Conservation (phyloP, 2,888 invertebrate genomes). For the Mythimna ferrago region DNA sequence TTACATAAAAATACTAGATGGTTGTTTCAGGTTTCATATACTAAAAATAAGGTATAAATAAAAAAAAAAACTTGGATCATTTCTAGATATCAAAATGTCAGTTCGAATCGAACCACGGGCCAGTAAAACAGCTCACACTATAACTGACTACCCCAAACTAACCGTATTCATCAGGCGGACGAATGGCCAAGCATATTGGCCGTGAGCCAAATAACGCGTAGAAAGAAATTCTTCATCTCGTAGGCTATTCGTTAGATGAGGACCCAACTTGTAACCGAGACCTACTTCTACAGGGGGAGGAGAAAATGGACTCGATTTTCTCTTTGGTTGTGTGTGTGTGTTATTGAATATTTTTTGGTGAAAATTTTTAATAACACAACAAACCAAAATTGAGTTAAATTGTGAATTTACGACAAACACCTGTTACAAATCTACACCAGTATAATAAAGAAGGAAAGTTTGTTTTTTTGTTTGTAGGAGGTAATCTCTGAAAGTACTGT, state of each 20-base stretch:
- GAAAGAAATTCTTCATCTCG: slow-evolving; percentile 46
- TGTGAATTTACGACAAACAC: too few relatives aligned
- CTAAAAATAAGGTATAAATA: too few relatives aligned
- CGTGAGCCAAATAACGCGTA: slow-evolving; percentile 42
- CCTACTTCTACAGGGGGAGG: slow-evolving; percentile 50
- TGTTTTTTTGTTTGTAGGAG: too few relatives aligned
- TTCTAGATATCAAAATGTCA: neutral
- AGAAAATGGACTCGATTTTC: slow-evolving; percentile 3
- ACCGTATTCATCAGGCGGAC: slow-evolving; percentile 25
- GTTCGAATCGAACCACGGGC: slow-evolving; percentile 3
- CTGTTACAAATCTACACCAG: too few relatives aligned
- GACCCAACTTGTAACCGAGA: slow-evolving; percentile 56
- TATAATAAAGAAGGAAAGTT: too few relatives aligned
- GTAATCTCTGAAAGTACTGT: too few relatives aligned
- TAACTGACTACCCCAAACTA: slow-evolving; percentile 8
- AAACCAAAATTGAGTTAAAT: neutral
- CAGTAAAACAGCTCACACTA: neutral
- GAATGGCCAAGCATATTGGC: slow-evolving; percentile 39
- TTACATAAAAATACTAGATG: too few relatives aligned
- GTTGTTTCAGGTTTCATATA: too few relatives aligned
- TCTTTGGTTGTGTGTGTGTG: neutral
- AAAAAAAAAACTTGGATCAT: too few relatives aligned
- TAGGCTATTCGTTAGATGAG: slow-evolving; percentile 52
- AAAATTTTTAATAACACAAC: neutral
- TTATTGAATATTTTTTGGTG: neutral